phyloP scores from a whole-genome alignment of 2,888 invertebrate genomes.

The Ophonus ardosiacus region DNA sequence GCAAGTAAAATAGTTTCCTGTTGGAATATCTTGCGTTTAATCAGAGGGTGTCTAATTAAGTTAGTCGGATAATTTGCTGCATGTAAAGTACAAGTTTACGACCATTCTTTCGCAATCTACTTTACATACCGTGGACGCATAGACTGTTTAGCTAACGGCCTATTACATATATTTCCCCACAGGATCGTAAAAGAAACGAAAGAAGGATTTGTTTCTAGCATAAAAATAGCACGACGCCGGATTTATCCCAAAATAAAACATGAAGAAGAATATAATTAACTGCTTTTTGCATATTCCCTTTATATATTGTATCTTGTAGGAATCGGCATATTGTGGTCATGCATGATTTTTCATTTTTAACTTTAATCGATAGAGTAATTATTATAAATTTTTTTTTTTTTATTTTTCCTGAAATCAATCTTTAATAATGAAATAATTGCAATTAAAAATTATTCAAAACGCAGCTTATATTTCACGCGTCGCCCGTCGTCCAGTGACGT shows the following conservation, averaged over 20 bases:
- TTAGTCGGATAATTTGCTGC: constrained; percentile 34
- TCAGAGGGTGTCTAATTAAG: constrained; percentile 44
- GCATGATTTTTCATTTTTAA: too few relatives aligned
- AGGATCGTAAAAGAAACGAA: constrained; percentile 40
- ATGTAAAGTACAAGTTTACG: constrained; percentile 32
- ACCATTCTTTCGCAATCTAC: constrained; percentile 9
- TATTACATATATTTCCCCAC: constrained; percentile 50
- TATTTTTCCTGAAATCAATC: too few relatives aligned
- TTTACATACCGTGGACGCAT: background rate
- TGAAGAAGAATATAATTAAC: background rate
- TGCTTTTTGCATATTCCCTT: too few relatives aligned
- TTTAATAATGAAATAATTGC: too few relatives aligned
- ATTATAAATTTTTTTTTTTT: too few relatives aligned
- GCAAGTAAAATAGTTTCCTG: constrained; percentile 35
- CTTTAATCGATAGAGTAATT: too few relatives aligned
- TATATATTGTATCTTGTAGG: too few relatives aligned
- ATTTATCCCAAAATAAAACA: background rate
- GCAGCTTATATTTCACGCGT: too few relatives aligned
- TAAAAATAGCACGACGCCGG: background rate
- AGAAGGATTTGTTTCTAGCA: background rate
- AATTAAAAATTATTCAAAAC: too few relatives aligned
- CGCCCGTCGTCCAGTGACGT: too few relatives aligned
- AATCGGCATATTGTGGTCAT: too few relatives aligned
- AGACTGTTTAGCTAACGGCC: background rate
- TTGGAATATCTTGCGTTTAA: constrained; percentile 33